Evolutionary conservation across 2,888 invertebrate species (phyloP).

Genomic region (Drosophila anomelani): DNA sequence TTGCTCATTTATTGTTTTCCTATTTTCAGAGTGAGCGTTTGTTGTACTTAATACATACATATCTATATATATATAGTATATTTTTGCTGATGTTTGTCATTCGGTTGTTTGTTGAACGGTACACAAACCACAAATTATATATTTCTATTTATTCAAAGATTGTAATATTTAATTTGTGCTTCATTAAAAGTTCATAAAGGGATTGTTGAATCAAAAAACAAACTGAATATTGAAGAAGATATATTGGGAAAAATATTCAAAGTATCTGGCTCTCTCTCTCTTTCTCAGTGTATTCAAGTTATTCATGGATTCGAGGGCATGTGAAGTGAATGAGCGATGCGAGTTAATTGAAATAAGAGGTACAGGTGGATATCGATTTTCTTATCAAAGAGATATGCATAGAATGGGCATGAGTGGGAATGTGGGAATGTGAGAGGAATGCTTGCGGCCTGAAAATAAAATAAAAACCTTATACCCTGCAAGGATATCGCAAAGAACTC

Average conservation of each 20-base stretch:
- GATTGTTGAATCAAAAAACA: background rate
- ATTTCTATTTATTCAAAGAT: background rate
- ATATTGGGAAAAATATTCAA: too few species aligned
- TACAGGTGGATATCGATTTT: constrained; percentile 14
- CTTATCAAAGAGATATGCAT: constrained; percentile 2
- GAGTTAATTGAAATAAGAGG: constrained; percentile 10
- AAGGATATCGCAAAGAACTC: background rate
- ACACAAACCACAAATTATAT: background rate
- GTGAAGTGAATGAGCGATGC: constrained; percentile 13
- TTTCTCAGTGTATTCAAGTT: background rate
- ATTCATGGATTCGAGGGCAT: constrained; percentile 3
- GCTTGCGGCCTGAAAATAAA: background rate
- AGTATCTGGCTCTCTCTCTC: too few species aligned
- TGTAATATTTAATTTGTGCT: background rate
- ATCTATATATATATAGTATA: background rate
- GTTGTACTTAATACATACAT: background rate
- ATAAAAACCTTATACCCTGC: background rate
- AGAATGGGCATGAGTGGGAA: background rate
- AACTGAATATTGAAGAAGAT: too few species aligned
- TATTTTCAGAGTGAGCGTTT: constrained; percentile 11
- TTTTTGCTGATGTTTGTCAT: constrained; percentile 9
- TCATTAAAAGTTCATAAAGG: background rate
- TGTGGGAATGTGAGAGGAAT: background rate
- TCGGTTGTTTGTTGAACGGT: constrained; percentile 11
- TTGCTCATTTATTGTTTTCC: constrained; percentile 25